phyloP scores from a whole-genome alignment of 2,113 vertebrate genomes.

The Himantopus leucocephalus region DNA sequence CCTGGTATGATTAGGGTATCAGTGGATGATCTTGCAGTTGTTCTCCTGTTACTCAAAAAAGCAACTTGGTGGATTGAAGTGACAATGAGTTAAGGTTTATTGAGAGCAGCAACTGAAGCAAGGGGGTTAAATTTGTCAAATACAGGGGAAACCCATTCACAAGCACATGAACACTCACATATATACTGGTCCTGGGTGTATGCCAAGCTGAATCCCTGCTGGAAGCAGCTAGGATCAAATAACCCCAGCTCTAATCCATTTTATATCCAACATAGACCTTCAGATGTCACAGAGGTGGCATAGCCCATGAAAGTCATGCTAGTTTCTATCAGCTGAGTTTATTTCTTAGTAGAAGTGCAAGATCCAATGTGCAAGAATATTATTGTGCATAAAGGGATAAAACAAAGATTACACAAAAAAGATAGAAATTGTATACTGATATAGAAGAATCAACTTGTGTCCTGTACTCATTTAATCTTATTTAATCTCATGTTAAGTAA shows the following conservation, averaged over 20 bases:
- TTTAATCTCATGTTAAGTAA: neutral
- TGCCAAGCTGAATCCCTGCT: neutral
- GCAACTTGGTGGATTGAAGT: neutral
- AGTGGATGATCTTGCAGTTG: neutral
- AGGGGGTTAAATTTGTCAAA: neutral
- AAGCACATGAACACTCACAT: neutral
- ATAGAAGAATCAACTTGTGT: neutral
- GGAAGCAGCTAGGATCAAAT: neutral
- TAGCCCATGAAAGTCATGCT: neutral
- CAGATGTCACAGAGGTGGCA: neutral
- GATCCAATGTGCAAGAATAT: neutral
- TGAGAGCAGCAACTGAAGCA: neutral
- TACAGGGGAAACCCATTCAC: neutral
- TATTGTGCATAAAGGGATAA: neutral
- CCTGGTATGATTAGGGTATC: neutral
- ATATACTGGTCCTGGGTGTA: neutral
- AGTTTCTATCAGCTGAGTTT: neutral
- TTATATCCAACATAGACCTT: neutral
- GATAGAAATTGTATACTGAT: neutral
- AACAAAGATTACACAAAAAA: neutral
- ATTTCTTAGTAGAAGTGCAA: neutral
- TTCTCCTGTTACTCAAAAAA: neutral
- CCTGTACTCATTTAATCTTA: neutral
- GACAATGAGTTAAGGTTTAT: neutral
- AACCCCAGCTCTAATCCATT: neutral